Evolutionary conservation across 2,888 invertebrate species (phyloP).

Genomic region (Vesta saturnalis): DNA sequence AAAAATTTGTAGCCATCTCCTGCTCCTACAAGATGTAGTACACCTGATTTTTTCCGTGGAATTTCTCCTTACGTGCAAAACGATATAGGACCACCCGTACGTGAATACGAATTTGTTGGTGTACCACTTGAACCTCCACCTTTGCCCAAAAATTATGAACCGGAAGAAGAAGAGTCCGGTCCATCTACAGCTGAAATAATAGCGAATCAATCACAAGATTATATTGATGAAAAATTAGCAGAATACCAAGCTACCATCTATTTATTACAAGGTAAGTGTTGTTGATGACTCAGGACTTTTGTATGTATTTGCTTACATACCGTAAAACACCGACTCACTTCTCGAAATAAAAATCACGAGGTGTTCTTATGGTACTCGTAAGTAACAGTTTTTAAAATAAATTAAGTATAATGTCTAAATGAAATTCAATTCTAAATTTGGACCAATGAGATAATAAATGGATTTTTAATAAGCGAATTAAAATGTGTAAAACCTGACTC

Average conservation of each 20-base stretch:
- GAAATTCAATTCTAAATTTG: too few species aligned
- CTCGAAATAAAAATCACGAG: too few species aligned
- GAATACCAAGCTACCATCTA: slow-evolving; percentile 94
- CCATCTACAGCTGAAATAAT: slow-evolving; percentile 92
- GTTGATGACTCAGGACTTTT: too few species aligned
- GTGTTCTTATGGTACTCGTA: too few species aligned
- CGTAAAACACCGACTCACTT: too few species aligned
- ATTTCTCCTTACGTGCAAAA: slow-evolving; percentile 50
- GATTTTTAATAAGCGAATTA: too few species aligned
- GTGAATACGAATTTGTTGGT: slow-evolving; percentile 77
- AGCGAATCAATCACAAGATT: slow-evolving; percentile 93
- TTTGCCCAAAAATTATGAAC: slow-evolving; percentile 62
- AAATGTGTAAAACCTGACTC: not conserved
- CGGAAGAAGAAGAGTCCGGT: slow-evolving; percentile 78
- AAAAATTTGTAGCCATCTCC: slow-evolving; percentile 62
- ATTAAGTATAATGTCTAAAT: too few species aligned
- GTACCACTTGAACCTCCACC: slow-evolving; percentile 75
- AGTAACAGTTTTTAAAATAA: too few species aligned
- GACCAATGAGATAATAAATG: too few species aligned
- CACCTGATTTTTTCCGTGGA: slow-evolving; percentile 56
- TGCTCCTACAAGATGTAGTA: slow-evolving; percentile 59
- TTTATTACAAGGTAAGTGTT: slow-evolving; percentile 86
- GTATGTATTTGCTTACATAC: too few species aligned
- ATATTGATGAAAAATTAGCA: slow-evolving; percentile 91
- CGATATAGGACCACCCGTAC: slow-evolving; percentile 62